Evolutionary conservation across 1,140 invertebrate genomes (phyloP), one percentile per base, ranked within the genome.

Genomic region (Tyrophagus putrescentiae): DNA sequence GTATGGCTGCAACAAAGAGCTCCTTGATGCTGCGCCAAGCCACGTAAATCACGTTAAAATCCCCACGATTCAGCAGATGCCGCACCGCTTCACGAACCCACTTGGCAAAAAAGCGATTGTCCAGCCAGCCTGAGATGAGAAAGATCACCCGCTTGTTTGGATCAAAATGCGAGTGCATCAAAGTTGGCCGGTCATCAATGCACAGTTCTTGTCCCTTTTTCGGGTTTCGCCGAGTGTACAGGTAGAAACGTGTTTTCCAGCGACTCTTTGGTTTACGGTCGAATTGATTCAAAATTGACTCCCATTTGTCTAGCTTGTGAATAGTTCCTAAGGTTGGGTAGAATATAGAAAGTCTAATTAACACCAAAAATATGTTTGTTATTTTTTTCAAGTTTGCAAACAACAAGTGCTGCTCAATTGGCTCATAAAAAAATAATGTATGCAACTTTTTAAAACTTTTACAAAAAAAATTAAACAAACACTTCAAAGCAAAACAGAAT

Each of bases 91-190:
- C 32, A 27, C 56, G 56, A 13, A 57, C 56, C 56, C 56, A 57
- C 44, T 48, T 57, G 32, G 56, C 56, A 57, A 57, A 57, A 13
- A 18, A 48, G 3, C 56, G 56, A 42, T 57, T 57, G 31, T 57
- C 56, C 13, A 57, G 56, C 56, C 56, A 57, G 4, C 56, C 56
- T 7, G 13, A 18, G 25, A 57, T 57, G 29, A 57, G 33, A 57
- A 57, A 57, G 23, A 39, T 18, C 7, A 41, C 25, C 16, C 33
- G 56, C 32, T 42, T 57, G 31, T 42, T 36, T n/a, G 32, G 56
- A 42, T 57, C 31, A 42, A 57, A 57, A 23, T 42, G 13, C 25
- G 56, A 57, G 11, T 42, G 56, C 1, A n/a, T 1, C 4, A 57
- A 57, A 11, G 56, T 34, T 33, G 2, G 3, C 2, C 18, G 33